Percentiles rank a stretch among this genome's conserved stretches.
Conservation (phyloP, 2,113 vertebrate species). For the Lophius piscatorius region DNA sequence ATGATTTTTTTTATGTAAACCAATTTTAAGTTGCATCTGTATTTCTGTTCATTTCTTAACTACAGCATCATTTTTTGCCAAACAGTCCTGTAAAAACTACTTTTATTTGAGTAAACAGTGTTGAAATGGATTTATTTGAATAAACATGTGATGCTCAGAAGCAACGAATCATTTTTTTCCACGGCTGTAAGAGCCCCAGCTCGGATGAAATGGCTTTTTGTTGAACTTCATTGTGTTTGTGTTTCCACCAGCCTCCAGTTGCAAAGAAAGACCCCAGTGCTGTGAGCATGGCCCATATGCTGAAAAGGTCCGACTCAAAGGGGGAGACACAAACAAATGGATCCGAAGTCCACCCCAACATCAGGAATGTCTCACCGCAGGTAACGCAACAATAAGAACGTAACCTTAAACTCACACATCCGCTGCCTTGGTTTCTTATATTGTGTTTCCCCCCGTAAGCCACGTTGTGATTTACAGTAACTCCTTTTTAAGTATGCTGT, state of each 20-base stretch:
- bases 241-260: constrained; percentile 75
- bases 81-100: constrained; percentile 22
- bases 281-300: constrained; percentile 72
- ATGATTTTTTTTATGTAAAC: constrained; percentile 2
- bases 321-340: constrained; percentile 72
- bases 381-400: constrained; percentile 43
- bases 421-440: no score
- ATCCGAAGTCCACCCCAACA: constrained; percentile 58
- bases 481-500: no score
- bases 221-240: constrained; percentile 7
- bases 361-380: constrained; percentile 65
- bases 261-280: constrained; percentile 80
- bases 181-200: background rate
- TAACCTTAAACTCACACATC: background rate
- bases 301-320: constrained; percentile 67
- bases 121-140: constrained; percentile 1
- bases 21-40: no score
- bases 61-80: constrained; percentile 7
- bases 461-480: no score
- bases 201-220: background rate
- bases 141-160: background rate
- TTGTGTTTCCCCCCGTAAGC: no score
- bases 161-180: background rate
- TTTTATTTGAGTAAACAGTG: background rate
- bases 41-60: constrained; percentile 6